Base-by-base conservation (phyloP, 2,113 vertebrate species). In the Alouatta palliata region DNA sequence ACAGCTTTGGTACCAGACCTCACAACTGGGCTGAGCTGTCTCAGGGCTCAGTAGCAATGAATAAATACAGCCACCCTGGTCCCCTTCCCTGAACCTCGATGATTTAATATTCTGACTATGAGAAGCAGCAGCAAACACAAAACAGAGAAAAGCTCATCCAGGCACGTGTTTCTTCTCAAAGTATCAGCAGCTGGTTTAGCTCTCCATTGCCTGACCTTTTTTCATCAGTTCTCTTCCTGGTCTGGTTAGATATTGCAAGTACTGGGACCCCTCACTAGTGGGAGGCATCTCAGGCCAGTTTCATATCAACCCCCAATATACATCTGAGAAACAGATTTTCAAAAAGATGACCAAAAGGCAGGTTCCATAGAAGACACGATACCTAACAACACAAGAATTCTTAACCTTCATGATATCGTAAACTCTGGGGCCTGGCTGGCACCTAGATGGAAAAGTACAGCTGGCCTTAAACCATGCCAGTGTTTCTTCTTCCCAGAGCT, bases 311-410 rank as follows among this genome's bases (percentile, higher is more conserved):
- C 13, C 2, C 9, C 88, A 87, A 56, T 80, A 49, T 87, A 85
- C 40, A 94, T 87, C 47, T 92, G 64, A 95, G 43, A 90, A 96
- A 80, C 11, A 49, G 3, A 73, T 82, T 82, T 95, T 37, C 30
- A 43, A 35, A 61, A 79, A 87, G 35, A 82, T 54, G 49, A 95
- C 43, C n/a, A 58, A 92, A 97, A 54, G 37, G 40, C 27, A 45
- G 32, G 54, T 89, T 91, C 6, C 25, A 37, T 1, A 83, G 23
- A 96, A 52, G 30, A 71, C 35, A 52, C 1, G 54, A 2, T 10
- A 92, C 32, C 61, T 68, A 54, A 86, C 25, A 91, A 56, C 56
- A 25, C 5, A 77, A 90, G 37, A 87, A 11, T 35, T 68, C 70
- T 86, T 95, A 68, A 7, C 25, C 3, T 92, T 71, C 40, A 23